These are phyloP conservation scores for Pangasianodon hypophthalmus DNA, from an alignment of 2,113 vertebrate genomes.

Conservation along the genomic window DNA sequence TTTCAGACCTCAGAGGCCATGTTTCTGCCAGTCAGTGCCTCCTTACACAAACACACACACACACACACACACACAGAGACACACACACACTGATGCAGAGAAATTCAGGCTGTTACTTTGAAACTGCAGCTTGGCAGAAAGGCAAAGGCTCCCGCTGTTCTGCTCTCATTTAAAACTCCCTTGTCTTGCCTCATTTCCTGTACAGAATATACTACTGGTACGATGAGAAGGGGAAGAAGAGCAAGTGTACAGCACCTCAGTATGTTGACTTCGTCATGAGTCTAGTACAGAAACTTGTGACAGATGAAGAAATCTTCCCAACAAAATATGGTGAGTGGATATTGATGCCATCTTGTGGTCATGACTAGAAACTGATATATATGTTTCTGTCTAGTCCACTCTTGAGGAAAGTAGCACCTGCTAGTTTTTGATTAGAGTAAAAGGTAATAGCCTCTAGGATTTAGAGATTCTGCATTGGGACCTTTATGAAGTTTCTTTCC, in stretches of 20 bases:
- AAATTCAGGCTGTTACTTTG: background rate
- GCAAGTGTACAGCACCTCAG: slow-evolving; percentile 97
- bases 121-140: background rate
- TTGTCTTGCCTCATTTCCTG: background rate
- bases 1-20: slow-evolving; percentile 28
- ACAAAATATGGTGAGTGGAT: slow-evolving; percentile 90
- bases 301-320: slow-evolving; percentile 96
- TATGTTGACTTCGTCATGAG: slow-evolving; percentile 99
- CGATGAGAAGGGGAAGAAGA: slow-evolving; percentile 97
- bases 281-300: slow-evolving; percentile 96
- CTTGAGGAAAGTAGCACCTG: background rate
- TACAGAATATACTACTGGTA: slow-evolving; percentile 98
- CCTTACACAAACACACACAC: too few species aligned
- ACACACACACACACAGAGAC: too few species aligned
- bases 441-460: background rate
- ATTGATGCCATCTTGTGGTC: slow-evolving; percentile 14
- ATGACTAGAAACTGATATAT: background rate
- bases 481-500: background rate
- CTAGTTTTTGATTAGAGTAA: background rate
- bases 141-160: background rate
- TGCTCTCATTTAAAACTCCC: background rate
- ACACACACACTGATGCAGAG: background rate
- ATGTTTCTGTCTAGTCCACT: too few species aligned
- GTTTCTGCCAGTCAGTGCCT: background rate
- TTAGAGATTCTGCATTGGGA: background rate